These are phyloP conservation scores for Burhinus bistriatus DNA, from an alignment of 2,113 vertebrate species.

Conservation along the genomic window DNA sequence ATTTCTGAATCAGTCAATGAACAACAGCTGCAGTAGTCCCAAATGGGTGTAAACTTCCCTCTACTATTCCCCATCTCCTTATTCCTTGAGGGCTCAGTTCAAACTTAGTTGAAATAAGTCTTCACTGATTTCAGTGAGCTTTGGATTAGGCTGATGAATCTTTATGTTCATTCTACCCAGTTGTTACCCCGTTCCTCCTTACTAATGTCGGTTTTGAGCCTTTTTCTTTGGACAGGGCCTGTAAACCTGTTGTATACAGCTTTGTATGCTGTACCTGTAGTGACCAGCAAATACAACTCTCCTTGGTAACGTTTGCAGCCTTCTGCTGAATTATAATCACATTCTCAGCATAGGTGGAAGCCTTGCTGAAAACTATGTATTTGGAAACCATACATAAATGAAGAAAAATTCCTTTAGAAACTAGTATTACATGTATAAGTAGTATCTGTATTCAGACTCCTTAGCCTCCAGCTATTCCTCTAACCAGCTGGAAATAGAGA, in stretches of 20 bases:
- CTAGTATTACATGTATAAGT: neutral
- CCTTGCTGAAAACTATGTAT: neutral
- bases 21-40: neutral
- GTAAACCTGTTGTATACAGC: neutral
- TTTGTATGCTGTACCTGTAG: neutral
- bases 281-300: neutral
- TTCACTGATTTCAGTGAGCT: neutral
- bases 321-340: neutral
- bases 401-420: neutral
- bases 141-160: neutral
- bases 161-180: accelerated
- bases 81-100: neutral
- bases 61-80: neutral
- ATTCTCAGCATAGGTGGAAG: neutral
- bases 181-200: neutral
- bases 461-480: neutral
- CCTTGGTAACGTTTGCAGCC: neutral
- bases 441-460: neutral
- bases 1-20: neutral
- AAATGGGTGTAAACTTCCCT: neutral
- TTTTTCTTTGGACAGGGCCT: neutral
- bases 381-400: neutral
- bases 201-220: neutral
- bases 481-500: neutral
- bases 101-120: neutral